phyloP scores from a whole-genome alignment of 2,888 invertebrate genomes.

The Agrypnus murinus region DNA sequence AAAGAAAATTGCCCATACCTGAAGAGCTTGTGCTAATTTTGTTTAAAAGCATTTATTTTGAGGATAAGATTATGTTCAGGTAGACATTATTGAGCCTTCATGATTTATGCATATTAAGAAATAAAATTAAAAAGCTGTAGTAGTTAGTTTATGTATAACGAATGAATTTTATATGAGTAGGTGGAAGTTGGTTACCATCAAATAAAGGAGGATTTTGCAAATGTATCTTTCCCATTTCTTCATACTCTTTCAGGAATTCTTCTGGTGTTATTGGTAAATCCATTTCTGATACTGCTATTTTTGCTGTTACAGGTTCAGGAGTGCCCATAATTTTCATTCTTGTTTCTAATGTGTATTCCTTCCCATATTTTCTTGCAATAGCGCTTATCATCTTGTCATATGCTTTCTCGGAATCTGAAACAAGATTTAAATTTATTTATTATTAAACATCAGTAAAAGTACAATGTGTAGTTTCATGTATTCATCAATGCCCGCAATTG shows the following conservation, averaged over 20 bases:
- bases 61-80: no score
- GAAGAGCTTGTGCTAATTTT: no score
- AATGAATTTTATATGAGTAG: no score
- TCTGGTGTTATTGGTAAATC: slow-evolving; percentile 77
- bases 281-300: slow-evolving; percentile 73
- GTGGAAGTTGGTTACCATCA: no score
- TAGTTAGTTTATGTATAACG: no score
- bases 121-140: no score
- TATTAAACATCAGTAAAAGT: slow-evolving; percentile 29
- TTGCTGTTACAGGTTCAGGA: slow-evolving; percentile 72
- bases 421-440: slow-evolving; percentile 9
- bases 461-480: no score
- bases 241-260: slow-evolving; percentile 75
- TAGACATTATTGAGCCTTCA: no score
- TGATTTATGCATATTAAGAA: no score
- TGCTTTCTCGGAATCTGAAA: slow-evolving; percentile 86
- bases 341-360: slow-evolving; percentile 84
- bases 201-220: slow-evolving; percentile 75
- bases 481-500: no score
- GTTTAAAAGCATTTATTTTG: no score
- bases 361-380: slow-evolving; percentile 82
- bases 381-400: slow-evolving; percentile 84
- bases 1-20: no score
- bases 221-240: slow-evolving; percentile 69
- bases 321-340: slow-evolving; percentile 74